These are phyloP conservation scores for Neopipo cinnamomea DNA, from an alignment of 2,113 vertebrate species.

Conservation along the genomic window DNA sequence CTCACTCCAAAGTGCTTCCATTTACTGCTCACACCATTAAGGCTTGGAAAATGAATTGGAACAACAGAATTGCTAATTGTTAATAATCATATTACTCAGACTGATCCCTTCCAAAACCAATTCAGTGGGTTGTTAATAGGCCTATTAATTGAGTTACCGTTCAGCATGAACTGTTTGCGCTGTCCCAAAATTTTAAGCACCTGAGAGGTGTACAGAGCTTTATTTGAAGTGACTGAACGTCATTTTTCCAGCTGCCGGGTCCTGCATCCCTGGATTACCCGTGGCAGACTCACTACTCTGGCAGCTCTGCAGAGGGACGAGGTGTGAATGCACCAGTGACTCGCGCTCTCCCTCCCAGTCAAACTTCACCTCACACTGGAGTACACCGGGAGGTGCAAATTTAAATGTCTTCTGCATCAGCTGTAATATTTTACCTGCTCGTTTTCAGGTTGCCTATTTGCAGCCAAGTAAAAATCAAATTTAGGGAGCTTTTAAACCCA, in stretches of 20 bases:
- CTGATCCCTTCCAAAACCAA: neutral
- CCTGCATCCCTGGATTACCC: neutral
- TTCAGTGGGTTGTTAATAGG: neutral
- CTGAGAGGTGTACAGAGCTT: neutral
- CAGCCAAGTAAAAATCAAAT: constrained; percentile 9
- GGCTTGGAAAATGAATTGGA: neutral
- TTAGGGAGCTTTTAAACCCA: neutral
- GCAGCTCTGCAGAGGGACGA: too few species aligned
- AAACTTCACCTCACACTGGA: neutral
- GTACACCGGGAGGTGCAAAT: neutral
- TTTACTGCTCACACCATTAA: neutral
- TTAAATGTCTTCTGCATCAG: neutral
- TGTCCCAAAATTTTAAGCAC: neutral
- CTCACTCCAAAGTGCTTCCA: neutral
- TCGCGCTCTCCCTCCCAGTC: neutral
- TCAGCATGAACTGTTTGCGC: neutral
- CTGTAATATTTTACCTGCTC: constrained; percentile 4
- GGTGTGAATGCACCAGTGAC: too few species aligned
- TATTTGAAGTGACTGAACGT: neutral
- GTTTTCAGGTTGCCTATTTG: neutral
- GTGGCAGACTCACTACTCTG: neutral
- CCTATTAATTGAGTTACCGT: neutral
- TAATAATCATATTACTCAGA: neutral
- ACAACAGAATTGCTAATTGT: neutral
- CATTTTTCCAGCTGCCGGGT: neutral